Evolutionary conservation across 2,888 invertebrate species (phyloP), one percentile per base, ranked within the genome.

Genomic region (Hetaerina titia): DNA sequence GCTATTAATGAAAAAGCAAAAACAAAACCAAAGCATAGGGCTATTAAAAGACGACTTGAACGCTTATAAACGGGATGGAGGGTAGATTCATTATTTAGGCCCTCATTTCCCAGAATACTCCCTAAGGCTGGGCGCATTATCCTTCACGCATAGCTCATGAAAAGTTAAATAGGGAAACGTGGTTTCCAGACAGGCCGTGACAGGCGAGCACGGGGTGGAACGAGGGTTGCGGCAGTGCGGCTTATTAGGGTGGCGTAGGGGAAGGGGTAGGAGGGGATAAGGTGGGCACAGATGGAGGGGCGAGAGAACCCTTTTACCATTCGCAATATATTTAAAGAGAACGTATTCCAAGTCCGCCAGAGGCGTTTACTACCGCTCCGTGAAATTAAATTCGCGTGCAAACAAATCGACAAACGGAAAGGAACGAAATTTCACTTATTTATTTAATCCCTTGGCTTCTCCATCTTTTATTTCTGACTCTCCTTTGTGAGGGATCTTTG

Each of bases 111-210:
- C 25, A 81, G 81, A 81, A 81, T 81, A 81, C 81, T 25, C 81
- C 31, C 25, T 25, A 81, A 81, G 81, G 81, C 81, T 81, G 25
- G 13, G 81, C 81, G 31, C 31, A 31, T 81, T 81, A 81, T 81
- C 81, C 81, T 81, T 81, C 81, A 31, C 81, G 81, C 81, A n/a
- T 31, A 81, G 81, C 81, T 81, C 31, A 81, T 81, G 81, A 81
- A 31, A 81, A 31, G 25, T 81, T 81, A 25, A 81, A 81, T 9
- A 81, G 31, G 81, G 81, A 31, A 81, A 81, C 31, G 31, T 11
- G 31, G 31, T 81, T 31, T 81, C 81, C 81, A 81, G 81, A 81
- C 81, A 81, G n/a, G 81, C 81, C 81, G 13, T 81, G 81, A 81
- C 81, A 13, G n/a, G 69, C 8, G 69, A 69, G 69, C 8, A 22